phyloP scores from a whole-genome alignment of 1,140 invertebrate species.

The Calosoma granatense region DNA sequence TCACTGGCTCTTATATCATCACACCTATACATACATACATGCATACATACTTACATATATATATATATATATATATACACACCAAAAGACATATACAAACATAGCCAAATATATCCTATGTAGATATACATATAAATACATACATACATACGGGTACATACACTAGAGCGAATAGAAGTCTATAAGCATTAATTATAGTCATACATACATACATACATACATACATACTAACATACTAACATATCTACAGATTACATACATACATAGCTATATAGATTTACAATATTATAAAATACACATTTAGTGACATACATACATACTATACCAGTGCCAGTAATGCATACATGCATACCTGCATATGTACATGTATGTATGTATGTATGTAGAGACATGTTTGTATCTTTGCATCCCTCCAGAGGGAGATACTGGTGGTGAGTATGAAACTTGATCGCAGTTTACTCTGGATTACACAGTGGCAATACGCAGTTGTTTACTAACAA shows the following conservation, averaged over 20 bases:
- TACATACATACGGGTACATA: background rate
- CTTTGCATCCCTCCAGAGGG: too few relatives aligned
- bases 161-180: too few relatives aligned
- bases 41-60: slow-evolving; percentile 32
- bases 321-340: too few relatives aligned
- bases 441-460: too few relatives aligned
- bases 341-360: slow-evolving; percentile 9
- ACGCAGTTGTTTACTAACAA: too few relatives aligned
- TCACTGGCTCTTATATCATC: too few relatives aligned
- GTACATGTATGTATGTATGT: too few relatives aligned
- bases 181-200: background rate
- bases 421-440: too few relatives aligned
- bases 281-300: background rate
- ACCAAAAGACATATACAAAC: too few relatives aligned
- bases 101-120: too few relatives aligned
- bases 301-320: slow-evolving; percentile 12
- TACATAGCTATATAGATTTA: background rate
- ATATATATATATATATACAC: slow-evolving; percentile 34
- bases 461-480: too few relatives aligned
- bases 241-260: background rate
- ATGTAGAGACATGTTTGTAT: too few relatives aligned
- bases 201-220: background rate
- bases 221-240: background rate
- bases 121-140: background rate
- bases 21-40: slow-evolving; percentile 19